Conservation (phyloP, 2,888 invertebrate species). For the Ophraella communa region DNA sequence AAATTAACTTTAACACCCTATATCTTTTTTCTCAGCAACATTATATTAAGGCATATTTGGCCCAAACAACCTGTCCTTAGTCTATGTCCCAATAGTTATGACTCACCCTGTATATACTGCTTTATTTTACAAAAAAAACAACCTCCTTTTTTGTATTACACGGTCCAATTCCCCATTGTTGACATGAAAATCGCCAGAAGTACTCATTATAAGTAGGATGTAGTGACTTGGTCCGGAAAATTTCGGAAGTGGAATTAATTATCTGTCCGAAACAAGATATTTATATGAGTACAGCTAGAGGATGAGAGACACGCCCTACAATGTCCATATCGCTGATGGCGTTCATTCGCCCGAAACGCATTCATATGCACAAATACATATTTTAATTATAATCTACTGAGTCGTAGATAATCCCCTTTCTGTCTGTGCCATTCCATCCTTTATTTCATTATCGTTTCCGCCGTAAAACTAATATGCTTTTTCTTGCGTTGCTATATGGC, state of each 20-base stretch:
- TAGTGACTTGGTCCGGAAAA: not conserved
- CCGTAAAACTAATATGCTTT: not conserved
- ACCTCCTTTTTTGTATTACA: no score
- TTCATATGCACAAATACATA: conserved; percentile 36
- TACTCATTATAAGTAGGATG: conserved; percentile 11
- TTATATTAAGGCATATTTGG: no score
- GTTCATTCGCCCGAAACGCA: conserved; percentile 15
- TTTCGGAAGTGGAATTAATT: conserved; percentile 19
- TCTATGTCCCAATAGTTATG: no score
- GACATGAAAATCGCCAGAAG: no score
- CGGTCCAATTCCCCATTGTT: no score
- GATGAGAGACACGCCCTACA: conserved; percentile 1
- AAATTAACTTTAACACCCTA: no score
- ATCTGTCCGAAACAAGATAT: conserved; percentile 26
- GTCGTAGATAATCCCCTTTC: conserved; percentile 39
- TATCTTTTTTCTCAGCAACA: no score
- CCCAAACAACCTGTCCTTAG: no score
- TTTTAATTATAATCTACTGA: conserved; percentile 45
- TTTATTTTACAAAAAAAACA: no score
- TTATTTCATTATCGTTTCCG: conserved; percentile 43
- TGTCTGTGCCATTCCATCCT: conserved; percentile 34
- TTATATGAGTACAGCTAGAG: conserved; percentile 28
- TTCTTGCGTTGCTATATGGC: conserved; percentile 13
- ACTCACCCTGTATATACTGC: no score
- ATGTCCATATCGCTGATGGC: not conserved